Percentiles rank a stretch among this genome's conserved stretches.
Conservation (phyloP, 2,888 invertebrate species). For the Phorcus lineatus region DNA sequence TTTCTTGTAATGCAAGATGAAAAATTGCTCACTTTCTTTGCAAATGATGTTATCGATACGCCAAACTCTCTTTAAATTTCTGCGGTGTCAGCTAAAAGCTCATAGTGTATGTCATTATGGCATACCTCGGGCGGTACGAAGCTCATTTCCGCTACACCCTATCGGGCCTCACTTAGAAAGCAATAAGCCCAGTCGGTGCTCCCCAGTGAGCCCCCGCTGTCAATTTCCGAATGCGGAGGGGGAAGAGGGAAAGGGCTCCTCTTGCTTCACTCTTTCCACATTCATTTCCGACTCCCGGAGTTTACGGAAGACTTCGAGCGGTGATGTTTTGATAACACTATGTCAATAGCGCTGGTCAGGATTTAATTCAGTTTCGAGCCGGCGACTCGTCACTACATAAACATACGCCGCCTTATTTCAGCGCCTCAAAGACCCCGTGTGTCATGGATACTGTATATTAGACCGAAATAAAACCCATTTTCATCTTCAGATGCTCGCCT, state of each 20-base stretch:
- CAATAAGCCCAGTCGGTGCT: conserved; percentile 11
- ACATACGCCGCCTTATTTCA: conserved; percentile 1
- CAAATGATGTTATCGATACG: too few species aligned
- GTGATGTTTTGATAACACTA: conserved; percentile 17
- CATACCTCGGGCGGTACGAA: not conserved
- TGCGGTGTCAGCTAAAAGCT: too few species aligned
- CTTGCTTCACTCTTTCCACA: not conserved
- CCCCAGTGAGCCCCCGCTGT: not conserved
- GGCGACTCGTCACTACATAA: not conserved
- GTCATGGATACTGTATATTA: not conserved
- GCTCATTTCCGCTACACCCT: conserved; percentile 9
- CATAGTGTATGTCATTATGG: too few species aligned
- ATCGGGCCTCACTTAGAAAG: not conserved
- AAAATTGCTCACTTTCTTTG: too few species aligned
- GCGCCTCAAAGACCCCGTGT: not conserved
- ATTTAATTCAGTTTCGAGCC: conserved; percentile 14
- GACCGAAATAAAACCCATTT: conserved; percentile 10
- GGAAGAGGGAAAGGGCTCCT: not conserved
- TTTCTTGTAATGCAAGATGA: too few species aligned
- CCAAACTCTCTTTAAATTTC: too few species aligned
- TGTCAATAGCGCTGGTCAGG: conserved; percentile 1
- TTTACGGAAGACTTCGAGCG: not conserved
- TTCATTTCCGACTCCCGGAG: conserved; percentile 14
- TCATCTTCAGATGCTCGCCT: not conserved
- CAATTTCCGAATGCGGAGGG: not conserved